Evolutionary conservation across 2,797 vertebrate species (phyloP), one percentile per base, ranked within the genome.

Genomic region (Potorous gilbertii): DNA sequence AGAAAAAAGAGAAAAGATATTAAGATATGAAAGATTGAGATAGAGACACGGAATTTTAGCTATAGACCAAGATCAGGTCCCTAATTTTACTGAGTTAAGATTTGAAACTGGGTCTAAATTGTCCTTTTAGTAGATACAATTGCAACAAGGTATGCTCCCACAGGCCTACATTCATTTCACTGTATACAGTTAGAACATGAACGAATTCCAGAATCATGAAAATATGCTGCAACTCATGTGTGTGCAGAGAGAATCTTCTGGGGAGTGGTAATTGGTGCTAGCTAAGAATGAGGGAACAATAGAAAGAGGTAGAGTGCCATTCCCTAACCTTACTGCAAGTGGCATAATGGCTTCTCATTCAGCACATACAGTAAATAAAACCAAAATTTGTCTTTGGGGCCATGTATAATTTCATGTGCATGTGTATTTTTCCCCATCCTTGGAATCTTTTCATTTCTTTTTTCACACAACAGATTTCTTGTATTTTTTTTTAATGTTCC

Each of bases 181-280:
- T 57, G 54, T 91, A 89, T 95, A 55, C 28, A 56, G 27, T 81
- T 52, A n/a, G 74, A 57, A 54, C 92, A 40, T 89, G 96, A 96
- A 93, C 92, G 91, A 97, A 97, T 59, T 54, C 2, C 21, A 94
- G 34, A 96, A 62, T 96, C 96, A 96, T 94, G 91, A 92, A 97
- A 97, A 96, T 94, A 62, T 62, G 95, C n/a, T 55, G 93, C 28
- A 91, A 10, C 46, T 96, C 50, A 59, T 21, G 93, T 91, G 56
- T n/a, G 50, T 56, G 91, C 50, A 54, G 92, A 96, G 89, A 89
- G 93, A 94, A 54, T 4, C 62, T 14, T 92, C 96, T 94, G 50
- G 91, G 92, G 57, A 0, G 2, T 34, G 29, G 95, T 93, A 96
- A 95, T 0, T 56, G 95, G 93, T 90, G 40, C 55, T 95, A 93